These are phyloP conservation scores for Eupithecia insigniata DNA, from an alignment of 2,888 invertebrate species.

Conservation along the genomic window DNA sequence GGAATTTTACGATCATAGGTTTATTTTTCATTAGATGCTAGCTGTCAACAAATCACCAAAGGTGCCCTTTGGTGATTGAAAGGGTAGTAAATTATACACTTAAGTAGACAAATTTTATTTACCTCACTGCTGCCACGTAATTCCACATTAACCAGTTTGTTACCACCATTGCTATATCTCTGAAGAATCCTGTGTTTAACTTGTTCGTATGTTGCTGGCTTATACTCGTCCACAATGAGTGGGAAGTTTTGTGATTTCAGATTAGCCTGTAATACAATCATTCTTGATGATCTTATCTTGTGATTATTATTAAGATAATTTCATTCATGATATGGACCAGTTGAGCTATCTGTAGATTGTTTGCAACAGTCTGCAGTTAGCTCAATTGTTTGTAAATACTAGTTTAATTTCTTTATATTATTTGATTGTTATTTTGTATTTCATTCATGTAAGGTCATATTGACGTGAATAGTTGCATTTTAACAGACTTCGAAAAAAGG, in stretches of 20 bases:
- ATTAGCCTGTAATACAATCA: constrained; percentile 55
- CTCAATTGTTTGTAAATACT: no score
- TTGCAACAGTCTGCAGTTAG: no score
- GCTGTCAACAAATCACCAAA: no score
- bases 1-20: no score
- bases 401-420: no score
- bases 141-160: constrained; percentile 86
- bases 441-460: no score
- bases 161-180: constrained; percentile 84
- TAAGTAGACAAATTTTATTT: constrained; percentile 40
- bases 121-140: constrained; percentile 87
- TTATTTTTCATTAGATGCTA: no score
- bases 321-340: no score
- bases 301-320: neutral
- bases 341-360: no score
- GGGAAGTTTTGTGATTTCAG: constrained; percentile 83
- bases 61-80: no score
- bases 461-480: neutral
- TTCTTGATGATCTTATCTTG: neutral
- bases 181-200: constrained; percentile 85
- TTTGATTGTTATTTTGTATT: no score
- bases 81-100: neutral
- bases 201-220: constrained; percentile 85
- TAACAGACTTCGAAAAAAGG: no score
- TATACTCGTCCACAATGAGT: constrained; percentile 85